Evolutionary conservation across 2,888 invertebrate species (phyloP), one percentile per base, ranked within the genome.

Genomic region (Boloria euphrosyne): DNA sequence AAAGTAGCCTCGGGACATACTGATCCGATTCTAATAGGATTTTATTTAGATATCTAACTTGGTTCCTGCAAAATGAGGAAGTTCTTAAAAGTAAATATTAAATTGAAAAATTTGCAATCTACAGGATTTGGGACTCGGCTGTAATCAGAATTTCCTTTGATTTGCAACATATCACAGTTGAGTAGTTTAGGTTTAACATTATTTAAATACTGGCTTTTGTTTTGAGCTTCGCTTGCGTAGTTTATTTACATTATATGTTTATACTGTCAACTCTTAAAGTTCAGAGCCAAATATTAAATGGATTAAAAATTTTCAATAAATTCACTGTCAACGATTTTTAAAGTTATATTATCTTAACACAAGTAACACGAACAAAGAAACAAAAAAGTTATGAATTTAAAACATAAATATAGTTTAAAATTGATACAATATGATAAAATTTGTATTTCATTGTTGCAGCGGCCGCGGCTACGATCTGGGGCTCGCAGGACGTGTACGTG

Each of bases 401-500:
- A 2, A 31, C 10, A 31, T 31, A 31, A 31, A 31, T 31, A 31
- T 31, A 31, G 31, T 17, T 67, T 52, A 51, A 27, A 58, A 65
- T 18, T 70, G 58, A 62, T 53, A n/a, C 18, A 13, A 60, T 13
- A 65, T 57, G n/a, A 72, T 77, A 81, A 82, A 71, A 70, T 75
- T 62, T 44, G 55, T 73, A 82, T 79, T 81, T 65, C 67, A 65
- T 89, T 89, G 92, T 93, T 94, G 74, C 94, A 97, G 97, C 97
- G 80, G 97, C 97, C 44, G 96, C 96, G 81, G 97, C 97, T 55
- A 95, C 95, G 84, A 97, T 97, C 82, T 94, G 95, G 86, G 97
- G 97, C 70, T 96, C 97, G 52, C 95, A 96, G 76, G 97, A 97
- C 80, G 96, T 97, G 75, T 97, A 96, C 89, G 97, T 97, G 80